Evolutionary conservation across 2,113 vertebrate genomes (phyloP).

Genomic region (Amblyopsis rosae): DNA sequence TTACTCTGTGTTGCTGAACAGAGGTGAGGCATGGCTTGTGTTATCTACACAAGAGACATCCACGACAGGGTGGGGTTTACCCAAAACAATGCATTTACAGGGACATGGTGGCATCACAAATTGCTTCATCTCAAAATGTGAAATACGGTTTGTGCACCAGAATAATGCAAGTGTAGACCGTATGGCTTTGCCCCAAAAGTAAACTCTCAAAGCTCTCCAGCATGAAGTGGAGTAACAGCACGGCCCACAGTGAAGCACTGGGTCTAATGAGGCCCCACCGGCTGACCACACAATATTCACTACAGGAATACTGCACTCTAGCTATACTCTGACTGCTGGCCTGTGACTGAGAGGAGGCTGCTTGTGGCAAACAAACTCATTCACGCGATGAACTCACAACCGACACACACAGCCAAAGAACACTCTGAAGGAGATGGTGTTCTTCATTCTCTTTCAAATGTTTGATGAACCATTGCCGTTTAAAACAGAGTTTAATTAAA

Average conservation of each 20-base stretch:
- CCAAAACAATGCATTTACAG: no score
- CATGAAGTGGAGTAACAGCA: constrained; percentile 20
- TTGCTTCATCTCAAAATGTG: background rate
- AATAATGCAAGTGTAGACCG: constrained; percentile 31
- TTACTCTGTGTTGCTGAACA: no score
- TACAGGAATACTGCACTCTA: constrained; percentile 5
- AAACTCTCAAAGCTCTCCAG: constrained; percentile 6
- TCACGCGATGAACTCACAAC: background rate
- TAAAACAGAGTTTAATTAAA: no score
- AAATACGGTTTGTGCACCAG: constrained; percentile 18
- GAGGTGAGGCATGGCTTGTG: no score
- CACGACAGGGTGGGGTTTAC: no score
- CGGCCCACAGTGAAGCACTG: constrained; percentile 25
- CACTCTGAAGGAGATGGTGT: background rate
- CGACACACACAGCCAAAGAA: background rate
- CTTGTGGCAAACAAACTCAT: background rate
- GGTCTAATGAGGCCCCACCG: constrained; percentile 19
- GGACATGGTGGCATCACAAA: background rate
- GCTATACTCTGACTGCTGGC: constrained; percentile 1
- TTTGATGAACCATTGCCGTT: no score
- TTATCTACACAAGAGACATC: no score
- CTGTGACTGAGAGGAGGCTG: constrained; percentile 2
- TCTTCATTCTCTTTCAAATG: background rate
- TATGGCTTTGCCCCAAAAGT: no score
- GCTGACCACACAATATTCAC: background rate